Conservation (phyloP, 2,888 invertebrate species). For the Drosophila picticornis region DNA sequence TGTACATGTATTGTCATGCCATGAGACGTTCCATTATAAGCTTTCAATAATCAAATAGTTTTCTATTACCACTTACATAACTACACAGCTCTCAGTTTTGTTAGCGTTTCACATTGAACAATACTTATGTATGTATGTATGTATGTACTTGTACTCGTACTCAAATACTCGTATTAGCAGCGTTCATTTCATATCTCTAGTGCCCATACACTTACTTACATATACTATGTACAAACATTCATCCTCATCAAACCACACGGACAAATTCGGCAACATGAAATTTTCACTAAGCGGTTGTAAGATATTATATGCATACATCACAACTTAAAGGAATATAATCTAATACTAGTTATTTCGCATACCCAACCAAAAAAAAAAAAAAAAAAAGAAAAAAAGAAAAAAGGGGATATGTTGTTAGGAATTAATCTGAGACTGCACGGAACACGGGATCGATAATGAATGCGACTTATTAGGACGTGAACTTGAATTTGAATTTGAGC, state of each 20-base stretch:
- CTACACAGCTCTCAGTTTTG: conserved; percentile 42
- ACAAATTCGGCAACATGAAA: conserved; percentile 33
- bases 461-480: background rate
- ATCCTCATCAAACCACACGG: conserved; percentile 46
- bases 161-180: conserved; percentile 48
- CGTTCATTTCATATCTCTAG: conserved; percentile 55
- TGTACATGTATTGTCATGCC: conserved; percentile 55
- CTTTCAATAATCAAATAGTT: conserved; percentile 52
- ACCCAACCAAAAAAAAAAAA: background rate
- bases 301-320: conserved; percentile 44
- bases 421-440: conserved; percentile 7
- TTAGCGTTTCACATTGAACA: conserved; percentile 41
- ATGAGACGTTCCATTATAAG: conserved; percentile 41
- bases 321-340: conserved; percentile 32
- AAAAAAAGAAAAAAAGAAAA: background rate
- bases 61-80: conserved; percentile 38
- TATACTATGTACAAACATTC: conserved; percentile 52
- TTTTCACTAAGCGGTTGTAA: conserved; percentile 42
- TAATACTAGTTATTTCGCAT: conserved; percentile 10
- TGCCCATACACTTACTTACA: conserved; percentile 47
- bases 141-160: conserved; percentile 49
- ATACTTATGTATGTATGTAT: conserved; percentile 45
- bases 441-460: conserved; percentile 6
- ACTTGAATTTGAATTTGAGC: conserved; percentile 1
- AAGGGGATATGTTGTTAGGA: background rate